Evolutionary conservation across 2,797 vertebrate species (phyloP).

Genomic region (Phoebastria nigripes): DNA sequence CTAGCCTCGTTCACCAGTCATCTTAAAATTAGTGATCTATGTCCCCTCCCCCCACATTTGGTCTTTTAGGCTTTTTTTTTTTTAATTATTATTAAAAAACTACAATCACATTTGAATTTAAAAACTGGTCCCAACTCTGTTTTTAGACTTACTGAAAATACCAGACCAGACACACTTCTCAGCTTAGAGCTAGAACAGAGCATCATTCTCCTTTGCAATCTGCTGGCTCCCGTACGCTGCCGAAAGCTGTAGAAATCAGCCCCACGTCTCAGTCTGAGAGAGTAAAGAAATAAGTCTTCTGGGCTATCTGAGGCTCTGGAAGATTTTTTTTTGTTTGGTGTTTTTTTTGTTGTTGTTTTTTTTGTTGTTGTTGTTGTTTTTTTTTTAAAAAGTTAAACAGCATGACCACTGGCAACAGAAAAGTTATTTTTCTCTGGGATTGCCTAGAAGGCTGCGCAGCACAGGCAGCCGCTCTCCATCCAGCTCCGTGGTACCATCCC

Average conservation of each 20-base stretch:
- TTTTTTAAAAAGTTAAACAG: not conserved
- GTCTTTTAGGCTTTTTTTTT: not conserved
- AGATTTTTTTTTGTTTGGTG: not conserved
- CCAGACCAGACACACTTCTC: not conserved
- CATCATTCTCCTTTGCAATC: not conserved
- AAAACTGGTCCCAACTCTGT: not conserved
- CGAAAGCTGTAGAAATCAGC: not conserved
- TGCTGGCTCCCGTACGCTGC: rapidly evolving
- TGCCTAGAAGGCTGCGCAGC: rapidly evolving
- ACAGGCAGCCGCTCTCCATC: rapidly evolving
- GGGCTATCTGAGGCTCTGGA: not conserved
- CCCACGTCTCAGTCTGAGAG: rapidly evolving
- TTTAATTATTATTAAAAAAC: not conserved
- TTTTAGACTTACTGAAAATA: not conserved
- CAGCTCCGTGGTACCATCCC: rapidly evolving
- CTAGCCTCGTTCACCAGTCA: not conserved
- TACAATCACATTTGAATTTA: not conserved
- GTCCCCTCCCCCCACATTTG: not conserved
- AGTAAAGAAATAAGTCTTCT: not conserved
- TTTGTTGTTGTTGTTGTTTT: too few relatives aligned
- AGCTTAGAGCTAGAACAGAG: not conserved
- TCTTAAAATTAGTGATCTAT: not conserved
- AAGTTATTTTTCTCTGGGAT: rapidly evolving
- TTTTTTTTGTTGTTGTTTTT: too few relatives aligned
- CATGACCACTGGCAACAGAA: rapidly evolving